A percentile compares a stretch with the other conserved stretches of the same genome.
phyloP scores from a whole-genome alignment of 2,888 invertebrate species.

The Stenodema calcarata region DNA sequence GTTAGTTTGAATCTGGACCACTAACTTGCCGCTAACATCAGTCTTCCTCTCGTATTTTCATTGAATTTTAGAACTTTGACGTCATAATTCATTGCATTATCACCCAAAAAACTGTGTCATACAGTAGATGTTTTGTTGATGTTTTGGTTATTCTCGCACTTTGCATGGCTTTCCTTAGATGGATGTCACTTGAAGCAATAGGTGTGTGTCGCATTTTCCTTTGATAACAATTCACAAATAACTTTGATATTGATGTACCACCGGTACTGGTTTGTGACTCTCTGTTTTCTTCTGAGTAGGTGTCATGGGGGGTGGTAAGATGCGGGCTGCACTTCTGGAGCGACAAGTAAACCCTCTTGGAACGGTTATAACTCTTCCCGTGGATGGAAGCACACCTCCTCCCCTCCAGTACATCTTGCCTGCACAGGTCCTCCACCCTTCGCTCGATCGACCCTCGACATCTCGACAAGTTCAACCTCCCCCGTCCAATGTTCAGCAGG shows the following conservation, averaged over 20 bases:
- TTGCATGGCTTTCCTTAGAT: constrained; percentile 52
- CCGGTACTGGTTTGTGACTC: constrained; percentile 51
- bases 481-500: background rate
- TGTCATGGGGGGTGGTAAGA: constrained; percentile 63
- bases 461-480: background rate
- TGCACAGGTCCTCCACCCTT: constrained; percentile 29
- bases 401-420: constrained; percentile 36
- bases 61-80: background rate
- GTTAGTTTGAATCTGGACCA: background rate
- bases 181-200: constrained; percentile 27
- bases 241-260: constrained; percentile 6
- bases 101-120: background rate
- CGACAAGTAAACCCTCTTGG: constrained; percentile 81
- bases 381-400: constrained; percentile 38
- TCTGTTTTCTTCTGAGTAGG: constrained; percentile 66
- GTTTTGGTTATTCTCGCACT: constrained; percentile 6
- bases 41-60: background rate
- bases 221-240: constrained; percentile 1
- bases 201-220: constrained; percentile 53
- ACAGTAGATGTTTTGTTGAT: constrained; percentile 14
- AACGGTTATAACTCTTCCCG: constrained; percentile 68
- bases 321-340: constrained; percentile 65
- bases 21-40: background rate
- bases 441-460: constrained; percentile 31
- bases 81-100: too few species aligned